phyloP scores from a whole-genome alignment of 2,113 vertebrate genomes.

The Cebus imitator region DNA sequence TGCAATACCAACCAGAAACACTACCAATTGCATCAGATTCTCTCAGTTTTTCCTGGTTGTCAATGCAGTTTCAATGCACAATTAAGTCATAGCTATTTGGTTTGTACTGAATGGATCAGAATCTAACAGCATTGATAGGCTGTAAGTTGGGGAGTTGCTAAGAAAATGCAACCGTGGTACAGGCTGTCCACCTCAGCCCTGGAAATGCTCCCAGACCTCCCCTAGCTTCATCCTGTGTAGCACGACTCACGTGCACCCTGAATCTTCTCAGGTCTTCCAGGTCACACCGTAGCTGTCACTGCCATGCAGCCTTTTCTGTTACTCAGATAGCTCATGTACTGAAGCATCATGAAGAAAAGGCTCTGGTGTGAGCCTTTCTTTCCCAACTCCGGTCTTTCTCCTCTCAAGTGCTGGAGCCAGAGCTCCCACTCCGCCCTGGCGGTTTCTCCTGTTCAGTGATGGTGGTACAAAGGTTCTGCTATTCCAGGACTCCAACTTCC shows the following conservation, averaged over 20 bases:
- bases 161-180: background rate
- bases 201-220: background rate
- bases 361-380: background rate
- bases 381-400: background rate
- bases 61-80: background rate
- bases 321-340: background rate
- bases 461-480: background rate
- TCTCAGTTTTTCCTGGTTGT: background rate
- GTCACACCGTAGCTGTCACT: background rate
- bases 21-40: background rate
- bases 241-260: background rate
- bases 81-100: background rate
- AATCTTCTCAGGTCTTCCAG: background rate
- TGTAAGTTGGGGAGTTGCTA: background rate
- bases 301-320: background rate
- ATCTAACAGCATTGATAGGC: background rate
- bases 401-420: background rate
- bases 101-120: background rate
- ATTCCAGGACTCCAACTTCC: background rate
- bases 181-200: background rate
- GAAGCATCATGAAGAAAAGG: background rate
- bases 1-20: constrained; percentile 23
- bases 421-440: background rate
- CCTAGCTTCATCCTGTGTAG: background rate
- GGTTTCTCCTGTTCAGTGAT: background rate